phyloP scores from a whole-genome alignment of 2,113 vertebrate species.

The Ophthalmolycus amberensis region DNA sequence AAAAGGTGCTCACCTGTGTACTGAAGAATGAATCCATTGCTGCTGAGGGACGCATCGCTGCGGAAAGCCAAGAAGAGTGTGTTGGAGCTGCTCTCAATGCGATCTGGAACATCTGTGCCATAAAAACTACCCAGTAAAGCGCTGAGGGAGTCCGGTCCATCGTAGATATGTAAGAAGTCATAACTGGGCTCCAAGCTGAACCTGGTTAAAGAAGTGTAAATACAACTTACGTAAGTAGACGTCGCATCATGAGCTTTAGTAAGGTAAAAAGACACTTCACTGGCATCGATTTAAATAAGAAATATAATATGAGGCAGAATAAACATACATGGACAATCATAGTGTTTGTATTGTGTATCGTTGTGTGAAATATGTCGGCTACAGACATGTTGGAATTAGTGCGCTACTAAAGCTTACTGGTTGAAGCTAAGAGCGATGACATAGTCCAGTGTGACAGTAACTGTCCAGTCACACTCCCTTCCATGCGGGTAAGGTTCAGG shows the following conservation, averaged over 20 bases:
- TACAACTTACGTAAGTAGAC: neutral
- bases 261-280: neutral
- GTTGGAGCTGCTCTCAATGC: slow-evolving; percentile 97
- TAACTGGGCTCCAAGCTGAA: slow-evolving; percentile 98
- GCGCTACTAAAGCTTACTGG: slow-evolving; percentile 82
- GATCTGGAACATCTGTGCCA: slow-evolving; percentile 90
- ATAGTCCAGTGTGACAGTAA: slow-evolving; percentile 92
- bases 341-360: neutral
- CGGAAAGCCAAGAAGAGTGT: slow-evolving; percentile 97
- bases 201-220: slow-evolving; percentile 75
- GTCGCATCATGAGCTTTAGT: neutral
- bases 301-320: neutral
- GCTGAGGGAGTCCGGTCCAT: slow-evolving; percentile 93
- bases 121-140: slow-evolving; percentile 96
- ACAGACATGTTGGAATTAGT: neutral
- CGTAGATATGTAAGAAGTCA: slow-evolving; percentile 97
- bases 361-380: neutral
- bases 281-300: neutral
- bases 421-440: slow-evolving; percentile 95
- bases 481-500: slow-evolving; percentile 95
- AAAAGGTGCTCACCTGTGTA: slow-evolving; percentile 88
- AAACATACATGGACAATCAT: neutral
- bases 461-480: slow-evolving; percentile 96
- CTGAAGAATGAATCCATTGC: slow-evolving; percentile 93
- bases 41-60: slow-evolving; percentile 96